phyloP scores from a whole-genome alignment of 1,140 invertebrate genomes.

The Pseudoatta argentina region DNA sequence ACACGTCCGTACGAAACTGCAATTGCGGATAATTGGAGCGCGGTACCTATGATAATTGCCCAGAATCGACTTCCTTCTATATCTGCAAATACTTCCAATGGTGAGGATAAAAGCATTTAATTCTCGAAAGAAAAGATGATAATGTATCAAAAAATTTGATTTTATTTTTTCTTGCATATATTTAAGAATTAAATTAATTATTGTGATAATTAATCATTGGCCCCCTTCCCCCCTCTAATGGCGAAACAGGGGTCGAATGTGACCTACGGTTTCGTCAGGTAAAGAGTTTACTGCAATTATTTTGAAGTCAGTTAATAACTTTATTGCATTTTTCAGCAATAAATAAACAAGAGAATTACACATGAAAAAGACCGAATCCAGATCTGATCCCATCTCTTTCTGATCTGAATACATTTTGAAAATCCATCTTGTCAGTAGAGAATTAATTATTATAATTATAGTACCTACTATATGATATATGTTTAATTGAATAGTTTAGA shows the following conservation, averaged over 20 bases:
- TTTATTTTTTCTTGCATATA: not conserved
- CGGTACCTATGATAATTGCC: slow-evolving; percentile 37
- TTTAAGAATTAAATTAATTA: slow-evolving; percentile 1
- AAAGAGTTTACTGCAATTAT: too few relatives aligned
- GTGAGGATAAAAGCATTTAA: not conserved
- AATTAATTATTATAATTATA: not conserved
- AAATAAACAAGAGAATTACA: too few relatives aligned
- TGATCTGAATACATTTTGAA: too few relatives aligned
- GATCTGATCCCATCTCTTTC: too few relatives aligned
- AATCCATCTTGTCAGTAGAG: too few relatives aligned
- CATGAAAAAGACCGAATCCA: too few relatives aligned
- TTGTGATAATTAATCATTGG: not conserved
- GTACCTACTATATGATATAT: not conserved
- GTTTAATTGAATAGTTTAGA: not conserved
- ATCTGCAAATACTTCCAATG: slow-evolving; percentile 13
- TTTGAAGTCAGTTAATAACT: too few relatives aligned
- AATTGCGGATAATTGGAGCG: slow-evolving; percentile 56
- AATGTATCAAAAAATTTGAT: not conserved
- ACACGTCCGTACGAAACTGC: slow-evolving; percentile 41
- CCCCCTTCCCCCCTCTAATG: too few relatives aligned
- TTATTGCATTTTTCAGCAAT: too few relatives aligned
- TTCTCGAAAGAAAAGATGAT: not conserved
- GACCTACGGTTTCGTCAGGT: too few relatives aligned
- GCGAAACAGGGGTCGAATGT: too few relatives aligned
- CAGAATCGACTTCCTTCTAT: slow-evolving; percentile 52